These are phyloP conservation scores for Taxidea taxus DNA, from an alignment of 2,113 vertebrate species.

Conservation along the genomic window DNA sequence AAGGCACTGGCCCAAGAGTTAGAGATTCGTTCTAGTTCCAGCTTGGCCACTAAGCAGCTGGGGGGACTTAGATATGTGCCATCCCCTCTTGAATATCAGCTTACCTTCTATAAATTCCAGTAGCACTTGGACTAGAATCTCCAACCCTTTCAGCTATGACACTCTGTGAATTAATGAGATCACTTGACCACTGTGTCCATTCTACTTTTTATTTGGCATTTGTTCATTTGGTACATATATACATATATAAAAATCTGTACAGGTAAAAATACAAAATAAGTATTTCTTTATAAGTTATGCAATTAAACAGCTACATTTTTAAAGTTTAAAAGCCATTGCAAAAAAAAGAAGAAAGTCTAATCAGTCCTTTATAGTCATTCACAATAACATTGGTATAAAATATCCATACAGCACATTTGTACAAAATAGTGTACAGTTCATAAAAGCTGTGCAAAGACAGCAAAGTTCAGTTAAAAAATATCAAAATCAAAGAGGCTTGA, in stretches of 20 bases:
- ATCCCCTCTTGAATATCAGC: not conserved
- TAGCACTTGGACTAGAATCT: not conserved
- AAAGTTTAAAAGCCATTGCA: constrained; percentile 68
- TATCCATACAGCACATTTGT: constrained; percentile 84
- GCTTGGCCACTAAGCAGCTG: not conserved
- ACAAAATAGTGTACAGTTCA: constrained; percentile 86
- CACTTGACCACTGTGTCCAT: not conserved
- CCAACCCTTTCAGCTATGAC: not conserved
- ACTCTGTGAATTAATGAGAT: not conserved
- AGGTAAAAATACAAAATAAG: constrained; percentile 87
- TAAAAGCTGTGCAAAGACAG: constrained; percentile 86
- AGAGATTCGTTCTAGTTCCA: not conserved
- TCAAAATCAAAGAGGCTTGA: constrained; percentile 73
- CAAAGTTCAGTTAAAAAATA: constrained; percentile 79
- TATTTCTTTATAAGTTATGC: constrained; percentile 88
- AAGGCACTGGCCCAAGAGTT: not conserved
- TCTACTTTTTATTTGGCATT: constrained; percentile 81
- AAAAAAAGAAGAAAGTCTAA: constrained; percentile 56
- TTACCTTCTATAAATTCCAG: not conserved
- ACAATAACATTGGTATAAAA: constrained; percentile 87
- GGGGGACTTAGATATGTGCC: not conserved
- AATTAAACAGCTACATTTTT: constrained; percentile 77
- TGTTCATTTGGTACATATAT: constrained; percentile 81
- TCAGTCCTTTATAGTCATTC: constrained; percentile 70
- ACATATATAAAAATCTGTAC: constrained; percentile 88